These are phyloP conservation scores for Cydia fagiglandana DNA, from an alignment of 1,140 invertebrate genomes.

Conservation along the genomic window DNA sequence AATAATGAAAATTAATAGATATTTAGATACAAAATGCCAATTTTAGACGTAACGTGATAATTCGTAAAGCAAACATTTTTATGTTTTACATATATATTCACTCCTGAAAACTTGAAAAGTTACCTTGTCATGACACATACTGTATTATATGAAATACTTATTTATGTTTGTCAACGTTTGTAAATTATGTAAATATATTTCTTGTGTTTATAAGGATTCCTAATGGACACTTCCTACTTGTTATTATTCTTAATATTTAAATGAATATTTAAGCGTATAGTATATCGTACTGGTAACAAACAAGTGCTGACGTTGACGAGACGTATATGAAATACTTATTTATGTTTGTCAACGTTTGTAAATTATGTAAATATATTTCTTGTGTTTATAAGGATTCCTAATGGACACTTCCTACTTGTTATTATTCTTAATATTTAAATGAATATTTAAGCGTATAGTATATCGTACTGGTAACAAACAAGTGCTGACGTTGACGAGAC, in stretches of 20 bases:
- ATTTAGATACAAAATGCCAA: conserved; percentile 3
- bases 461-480: conserved; percentile 1
- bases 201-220: background rate
- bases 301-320: background rate
- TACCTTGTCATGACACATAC: background rate
- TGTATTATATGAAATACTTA: background rate
- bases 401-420: background rate
- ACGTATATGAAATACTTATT: background rate
- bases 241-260: background rate
- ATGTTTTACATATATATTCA: background rate
- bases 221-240: background rate
- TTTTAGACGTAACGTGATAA: conserved; percentile 9
- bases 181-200: conserved; percentile 5
- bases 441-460: background rate
- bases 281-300: background rate
- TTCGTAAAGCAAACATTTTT: background rate
- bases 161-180: background rate
- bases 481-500: background rate
- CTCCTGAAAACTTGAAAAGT: background rate
- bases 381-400: background rate
- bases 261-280: background rate
- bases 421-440: conserved; percentile 10
- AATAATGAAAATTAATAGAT: background rate
- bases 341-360: background rate
- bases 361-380: conserved; percentile 1